Evolutionary conservation across 2,113 vertebrate genomes (phyloP), one percentile per base, ranked within the genome.

Genomic region (Rhombomys opimus): DNA sequence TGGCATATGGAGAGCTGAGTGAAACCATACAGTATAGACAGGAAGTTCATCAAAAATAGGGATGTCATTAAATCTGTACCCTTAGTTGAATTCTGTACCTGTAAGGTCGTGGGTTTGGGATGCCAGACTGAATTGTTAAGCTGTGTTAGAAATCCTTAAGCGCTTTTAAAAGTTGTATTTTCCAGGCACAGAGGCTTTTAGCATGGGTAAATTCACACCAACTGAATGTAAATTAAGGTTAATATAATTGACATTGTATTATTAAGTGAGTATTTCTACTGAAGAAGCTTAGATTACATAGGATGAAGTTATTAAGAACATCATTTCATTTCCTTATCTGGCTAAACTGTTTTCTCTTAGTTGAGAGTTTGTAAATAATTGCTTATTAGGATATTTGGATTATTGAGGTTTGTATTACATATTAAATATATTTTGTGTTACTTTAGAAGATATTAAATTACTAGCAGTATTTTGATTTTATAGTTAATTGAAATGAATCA

Each of bases 351-450:
- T 92, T 91, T 30, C 59, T 95, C 68, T 93, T 80, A 95, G 89
- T 96, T 97, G 52, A 91, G 80, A 90, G 63, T 87, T 95, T 97
- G 82, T 96, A 96, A 95, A 92, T 97, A 96, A 95, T 97, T 88
- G 77, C 93, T 50, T 95, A 94, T 94, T 89, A 95, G 78, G 38
- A 73, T 52, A 97, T 70, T 92, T 75, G 70, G 78, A 86, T 97
- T 87, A 72, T 76, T 94, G 73, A 96, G 89, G 63, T 91, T 96
- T 97, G 59, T 97, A 96, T 95, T 97, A 95, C 38, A 91, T 97
- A 95, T 75, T 86, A 76, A 95, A 92, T 97, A 96, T 96, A 97
- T 97, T 96, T 97, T 96, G 94, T 97, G 97, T 96, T 97, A 96
- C 95, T 97, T 96, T 95, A 92, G 90, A 95, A 91, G 59, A 65